These are phyloP conservation scores for Athene cunicularia DNA, from an alignment of 2,113 vertebrate genomes.

Conservation along the genomic window DNA sequence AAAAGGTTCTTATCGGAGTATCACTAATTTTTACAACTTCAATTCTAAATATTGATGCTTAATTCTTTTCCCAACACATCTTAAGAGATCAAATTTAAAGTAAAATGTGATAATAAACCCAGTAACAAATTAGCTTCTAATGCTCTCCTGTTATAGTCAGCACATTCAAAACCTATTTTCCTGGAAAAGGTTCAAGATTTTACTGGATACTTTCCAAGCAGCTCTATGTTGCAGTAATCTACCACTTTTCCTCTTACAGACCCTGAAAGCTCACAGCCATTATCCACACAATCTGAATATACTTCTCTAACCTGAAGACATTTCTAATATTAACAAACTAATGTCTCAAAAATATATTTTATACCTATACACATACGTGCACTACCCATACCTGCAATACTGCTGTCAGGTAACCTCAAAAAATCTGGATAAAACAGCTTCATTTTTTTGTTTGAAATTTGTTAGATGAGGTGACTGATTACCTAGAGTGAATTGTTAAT, in stretches of 20 bases:
- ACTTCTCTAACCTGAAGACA: neutral
- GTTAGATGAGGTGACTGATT: neutral
- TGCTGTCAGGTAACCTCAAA: neutral
- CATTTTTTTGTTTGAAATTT: neutral
- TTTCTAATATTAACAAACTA: constrained; percentile 19
- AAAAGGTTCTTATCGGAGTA: neutral
- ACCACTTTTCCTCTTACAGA: neutral
- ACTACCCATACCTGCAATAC: neutral
- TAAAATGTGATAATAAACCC: constrained; percentile 52
- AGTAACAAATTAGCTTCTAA: constrained; percentile 57
- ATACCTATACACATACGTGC: neutral
- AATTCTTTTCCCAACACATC: constrained; percentile 6
- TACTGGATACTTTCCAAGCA: constrained; percentile 49
- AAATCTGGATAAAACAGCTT: neutral
- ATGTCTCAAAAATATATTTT: neutral
- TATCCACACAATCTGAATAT: constrained; percentile 23
- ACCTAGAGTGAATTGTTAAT: neutral
- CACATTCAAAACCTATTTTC: constrained; percentile 44
- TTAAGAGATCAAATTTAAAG: constrained; percentile 42
- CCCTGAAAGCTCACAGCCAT: neutral
- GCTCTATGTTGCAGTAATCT: constrained; percentile 1
- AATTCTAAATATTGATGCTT: constrained; percentile 20
- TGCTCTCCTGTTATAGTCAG: constrained; percentile 52
- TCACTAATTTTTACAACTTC: neutral
- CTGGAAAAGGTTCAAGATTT: constrained; percentile 50